Conservation (phyloP, 1,140 invertebrate genomes). For the Triops cancriformis region DNA sequence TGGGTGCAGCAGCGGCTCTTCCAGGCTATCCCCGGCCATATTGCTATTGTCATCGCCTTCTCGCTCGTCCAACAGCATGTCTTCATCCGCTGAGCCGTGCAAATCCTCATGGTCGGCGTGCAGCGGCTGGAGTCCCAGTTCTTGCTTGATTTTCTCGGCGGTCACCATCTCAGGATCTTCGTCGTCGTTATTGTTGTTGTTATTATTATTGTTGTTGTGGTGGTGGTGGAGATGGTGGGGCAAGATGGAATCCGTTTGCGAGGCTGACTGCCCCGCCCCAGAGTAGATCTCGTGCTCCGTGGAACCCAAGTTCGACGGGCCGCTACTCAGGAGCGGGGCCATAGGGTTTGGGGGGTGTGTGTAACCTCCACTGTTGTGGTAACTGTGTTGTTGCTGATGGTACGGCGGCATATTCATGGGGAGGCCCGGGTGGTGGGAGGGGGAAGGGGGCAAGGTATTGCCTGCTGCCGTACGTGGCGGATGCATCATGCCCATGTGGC, state of each 20-base stretch:
- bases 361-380: conserved; percentile 30
- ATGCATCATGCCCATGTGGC: conserved; percentile 8
- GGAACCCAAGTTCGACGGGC: conserved; percentile 24
- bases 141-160: conserved; percentile 36
- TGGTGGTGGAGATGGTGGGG: conserved; percentile 27
- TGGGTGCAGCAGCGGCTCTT: conserved; percentile 1
- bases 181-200: conserved; percentile 24
- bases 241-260: conserved; percentile 23
- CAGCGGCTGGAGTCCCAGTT: conserved; percentile 34
- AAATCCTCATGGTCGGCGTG: conserved; percentile 31
- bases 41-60: conserved; percentile 24
- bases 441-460: not conserved
- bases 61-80: conserved; percentile 23
- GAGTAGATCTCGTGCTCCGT: conserved; percentile 24
- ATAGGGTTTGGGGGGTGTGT: conserved; percentile 32
- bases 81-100: conserved; percentile 28
- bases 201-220: conserved; percentile 27
- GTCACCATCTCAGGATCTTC: conserved; percentile 37
- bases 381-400: conserved; percentile 31
- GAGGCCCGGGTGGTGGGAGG: conserved; percentile 29
- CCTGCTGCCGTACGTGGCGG: not conserved
- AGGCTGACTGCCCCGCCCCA: conserved; percentile 30
- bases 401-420: conserved; percentile 30
- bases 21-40: conserved; percentile 1
- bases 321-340: conserved; percentile 29